phyloP scores from a whole-genome alignment of 2,888 invertebrate genomes.

The Spodoptera littoralis region DNA sequence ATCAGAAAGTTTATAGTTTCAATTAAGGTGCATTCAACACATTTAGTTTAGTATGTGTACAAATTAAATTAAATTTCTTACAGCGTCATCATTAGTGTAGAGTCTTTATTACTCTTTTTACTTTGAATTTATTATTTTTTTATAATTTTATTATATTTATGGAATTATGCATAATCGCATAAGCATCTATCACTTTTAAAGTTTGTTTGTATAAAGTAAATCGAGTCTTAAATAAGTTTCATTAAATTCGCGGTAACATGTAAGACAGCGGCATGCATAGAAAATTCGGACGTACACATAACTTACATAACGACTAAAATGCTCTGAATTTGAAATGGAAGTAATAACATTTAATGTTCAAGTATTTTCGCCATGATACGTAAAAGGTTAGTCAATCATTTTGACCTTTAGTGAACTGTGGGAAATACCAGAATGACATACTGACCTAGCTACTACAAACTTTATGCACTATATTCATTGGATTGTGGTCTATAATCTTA shows the following conservation, averaged over 20 bases:
- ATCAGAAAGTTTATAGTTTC: conserved; percentile 10
- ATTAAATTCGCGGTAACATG: not conserved
- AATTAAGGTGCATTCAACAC: too few species aligned
- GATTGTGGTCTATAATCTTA: not conserved
- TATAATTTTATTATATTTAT: too few species aligned
- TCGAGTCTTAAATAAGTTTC: too few species aligned
- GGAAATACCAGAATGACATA: conserved; percentile 30
- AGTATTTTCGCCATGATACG: conserved; percentile 2
- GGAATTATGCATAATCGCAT: too few species aligned
- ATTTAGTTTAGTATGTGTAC: too few species aligned
- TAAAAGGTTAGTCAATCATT: conserved; percentile 13
- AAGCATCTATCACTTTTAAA: too few species aligned
- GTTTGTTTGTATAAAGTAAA: too few species aligned
- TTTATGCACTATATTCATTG: not conserved
- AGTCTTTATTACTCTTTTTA: too few species aligned
- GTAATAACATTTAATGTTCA: conserved; percentile 11
- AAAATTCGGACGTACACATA: not conserved
- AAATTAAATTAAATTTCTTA: too few species aligned
- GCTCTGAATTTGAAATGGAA: conserved; percentile 5
- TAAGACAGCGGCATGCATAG: not conserved
- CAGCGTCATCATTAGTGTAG: too few species aligned
- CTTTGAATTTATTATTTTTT: too few species aligned
- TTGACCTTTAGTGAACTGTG: conserved; percentile 40
- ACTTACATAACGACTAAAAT: conserved; percentile 1
- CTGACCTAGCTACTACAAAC: conserved; percentile 2